Evolutionary conservation across 1,140 invertebrate species (phyloP).

Genomic region (Drosophila malerkotliana): DNA sequence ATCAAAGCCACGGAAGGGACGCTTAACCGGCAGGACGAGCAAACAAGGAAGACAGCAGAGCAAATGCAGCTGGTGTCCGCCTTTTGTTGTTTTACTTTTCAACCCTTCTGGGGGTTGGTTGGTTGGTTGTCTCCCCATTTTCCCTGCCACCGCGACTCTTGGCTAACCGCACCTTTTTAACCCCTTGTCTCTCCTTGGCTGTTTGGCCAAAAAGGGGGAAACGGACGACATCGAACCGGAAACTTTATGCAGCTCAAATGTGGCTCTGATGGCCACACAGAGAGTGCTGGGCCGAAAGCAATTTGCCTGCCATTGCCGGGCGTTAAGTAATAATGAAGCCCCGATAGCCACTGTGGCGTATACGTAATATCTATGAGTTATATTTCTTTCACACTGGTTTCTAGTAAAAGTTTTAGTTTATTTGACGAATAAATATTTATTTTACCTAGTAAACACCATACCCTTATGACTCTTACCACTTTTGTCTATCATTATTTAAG

Average conservation of each 20-base stretch:
- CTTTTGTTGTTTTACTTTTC: constrained; percentile 30
- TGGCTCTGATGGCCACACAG: constrained; percentile 50
- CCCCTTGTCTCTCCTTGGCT: constrained; percentile 58
- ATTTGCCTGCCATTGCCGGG: constrained; percentile 73
- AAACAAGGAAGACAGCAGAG: constrained; percentile 61
- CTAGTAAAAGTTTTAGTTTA: background rate
- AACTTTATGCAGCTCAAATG: constrained; percentile 70
- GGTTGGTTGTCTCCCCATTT: constrained; percentile 8
- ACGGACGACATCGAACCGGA: constrained; percentile 49
- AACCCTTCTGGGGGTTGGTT: background rate
- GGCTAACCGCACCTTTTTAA: constrained; percentile 81
- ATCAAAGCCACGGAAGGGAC: constrained; percentile 71
- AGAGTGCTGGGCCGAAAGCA: constrained; percentile 57
- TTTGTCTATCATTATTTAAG: constrained; percentile 6
- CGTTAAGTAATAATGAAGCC: constrained; percentile 79
- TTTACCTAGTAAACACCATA: background rate
- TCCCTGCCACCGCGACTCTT: constrained; percentile 41
- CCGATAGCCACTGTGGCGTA: constrained; percentile 55
- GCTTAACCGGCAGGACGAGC: constrained; percentile 50
- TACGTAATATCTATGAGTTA: constrained; percentile 59
- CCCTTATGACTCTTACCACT: background rate
- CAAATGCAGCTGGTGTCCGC: constrained; percentile 79
- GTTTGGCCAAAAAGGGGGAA: constrained; percentile 44
- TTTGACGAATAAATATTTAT: background rate
- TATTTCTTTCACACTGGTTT: background rate